These are phyloP conservation scores for Psylliodes chrysocephalus DNA, from an alignment of 2,888 invertebrate species.

Conservation along the genomic window DNA sequence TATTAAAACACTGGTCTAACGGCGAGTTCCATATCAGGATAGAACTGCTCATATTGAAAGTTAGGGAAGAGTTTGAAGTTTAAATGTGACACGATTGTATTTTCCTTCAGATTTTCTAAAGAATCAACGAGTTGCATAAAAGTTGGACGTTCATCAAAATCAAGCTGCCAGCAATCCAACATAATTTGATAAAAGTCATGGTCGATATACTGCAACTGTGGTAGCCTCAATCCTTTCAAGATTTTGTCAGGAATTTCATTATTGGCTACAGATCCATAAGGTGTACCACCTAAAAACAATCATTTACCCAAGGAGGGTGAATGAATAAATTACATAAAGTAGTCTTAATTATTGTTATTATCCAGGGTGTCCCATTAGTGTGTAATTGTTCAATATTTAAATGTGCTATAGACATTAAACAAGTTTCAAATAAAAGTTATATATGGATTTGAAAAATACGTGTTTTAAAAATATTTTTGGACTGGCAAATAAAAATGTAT, in stretches of 20 bases:
- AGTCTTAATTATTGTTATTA: too few relatives aligned
- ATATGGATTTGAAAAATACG: too few relatives aligned
- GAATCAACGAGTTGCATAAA: constrained; percentile 69
- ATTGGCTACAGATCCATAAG: constrained; percentile 75
- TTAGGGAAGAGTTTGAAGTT: constrained; percentile 57
- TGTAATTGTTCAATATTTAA: too few relatives aligned
- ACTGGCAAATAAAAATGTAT: too few relatives aligned
- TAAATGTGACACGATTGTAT: constrained; percentile 51
- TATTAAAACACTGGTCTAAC: constrained; percentile 55
- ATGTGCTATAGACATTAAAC: too few relatives aligned
- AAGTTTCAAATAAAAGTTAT: too few relatives aligned
- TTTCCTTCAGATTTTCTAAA: constrained; percentile 50
- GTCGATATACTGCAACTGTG: constrained; percentile 78
- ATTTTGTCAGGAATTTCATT: constrained; percentile 76
- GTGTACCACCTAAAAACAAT: constrained; percentile 72
- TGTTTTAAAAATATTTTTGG: too few relatives aligned
- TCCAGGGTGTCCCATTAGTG: too few relatives aligned
- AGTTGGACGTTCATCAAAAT: constrained; percentile 81
- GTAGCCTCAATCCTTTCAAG: constrained; percentile 76
- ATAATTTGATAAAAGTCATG: constrained; percentile 85
- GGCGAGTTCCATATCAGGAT: constrained; percentile 59
- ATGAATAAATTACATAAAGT: too few relatives aligned
- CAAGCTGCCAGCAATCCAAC: constrained; percentile 85
- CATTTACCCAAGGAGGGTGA: too few relatives aligned
- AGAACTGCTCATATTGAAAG: constrained; percentile 62